Base-by-base conservation (phyloP, 2,113 vertebrate species). In the Oreotrochilus melanogaster region DNA sequence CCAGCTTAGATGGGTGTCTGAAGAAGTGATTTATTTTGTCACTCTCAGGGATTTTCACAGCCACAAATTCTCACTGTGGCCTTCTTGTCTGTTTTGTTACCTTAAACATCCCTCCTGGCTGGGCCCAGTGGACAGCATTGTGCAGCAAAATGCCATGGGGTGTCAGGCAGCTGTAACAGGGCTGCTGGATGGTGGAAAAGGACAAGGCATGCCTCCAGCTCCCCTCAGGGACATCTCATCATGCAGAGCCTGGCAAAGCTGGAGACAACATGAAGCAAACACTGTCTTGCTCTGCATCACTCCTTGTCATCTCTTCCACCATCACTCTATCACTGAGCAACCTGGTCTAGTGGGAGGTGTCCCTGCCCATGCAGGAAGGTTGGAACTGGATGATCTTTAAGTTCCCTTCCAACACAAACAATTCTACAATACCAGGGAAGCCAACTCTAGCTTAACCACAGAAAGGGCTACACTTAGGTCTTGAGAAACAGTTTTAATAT, bases 241-340 rank as follows among this genome's bases (percentile, higher is more conserved):
- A 48, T 31, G 21, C 17, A 23, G 21, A 54, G 28, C 42, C 47
- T 7, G 7, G 23, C 30, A 60, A 60, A 61, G 47, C 27, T 7
- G 7, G 30, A 53, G 11, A 37, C 0, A 0, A 43, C 25, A 24
- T 5, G 1, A 65, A 88, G 71, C 2, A 1, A 70, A 14, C 1
- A 1, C 58, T 27, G 33, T 10, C 47, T 22, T 54, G 81, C 33
- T 76, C 45, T 60, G 45, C 87, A 43, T 65, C 0, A 2, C 22
- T 58, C 45, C 25, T n/a, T 43, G 30, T 5, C 10, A 76, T 37
- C 39, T 16, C 30, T 17, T 50, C 50, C 27, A 60, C 25, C 2
- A 1, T 37, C 16, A 31, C 10, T 28, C 57, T 48, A 35, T 18
- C 19, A 9, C 45, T 47, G 45, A 47, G 45, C 45, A 47, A 21